Percentiles rank a stretch among this genome's conserved stretches.
These are phyloP conservation scores for Petrocephalus zakoni DNA, from an alignment of 2,113 vertebrate genomes.

Conservation along the genomic window DNA sequence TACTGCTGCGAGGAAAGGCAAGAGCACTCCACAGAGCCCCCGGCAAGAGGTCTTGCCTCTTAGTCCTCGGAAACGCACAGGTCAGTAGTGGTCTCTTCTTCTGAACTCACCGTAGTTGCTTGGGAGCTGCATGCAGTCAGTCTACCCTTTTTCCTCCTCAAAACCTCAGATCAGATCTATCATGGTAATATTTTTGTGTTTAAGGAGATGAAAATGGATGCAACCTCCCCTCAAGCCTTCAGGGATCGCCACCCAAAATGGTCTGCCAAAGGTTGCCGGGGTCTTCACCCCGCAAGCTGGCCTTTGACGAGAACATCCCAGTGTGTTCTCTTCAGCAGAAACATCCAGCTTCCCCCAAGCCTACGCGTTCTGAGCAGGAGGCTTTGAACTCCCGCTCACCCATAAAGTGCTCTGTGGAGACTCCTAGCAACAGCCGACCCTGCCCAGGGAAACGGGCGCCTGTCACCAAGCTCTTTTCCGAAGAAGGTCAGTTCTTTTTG, in stretches of 20 bases:
- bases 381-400: conserved; percentile 35
- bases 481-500: conserved; percentile 62
- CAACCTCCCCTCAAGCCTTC: conserved; percentile 59
- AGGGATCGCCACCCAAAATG: conserved; percentile 78
- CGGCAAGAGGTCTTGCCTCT: conserved; percentile 59
- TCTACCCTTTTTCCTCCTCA: background rate
- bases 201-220: conserved; percentile 83
- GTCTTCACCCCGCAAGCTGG: conserved; percentile 54
- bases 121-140: background rate
- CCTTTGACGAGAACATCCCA: conserved; percentile 66
- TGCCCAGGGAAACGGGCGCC: conserved; percentile 30
- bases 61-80: conserved; percentile 84
- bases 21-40: background rate
- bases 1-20: background rate
- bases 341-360: background rate
- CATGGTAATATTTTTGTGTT: background rate
- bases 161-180: background rate
- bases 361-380: background rate
- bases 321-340: conserved; percentile 11
- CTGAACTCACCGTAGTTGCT: no score
- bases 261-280: conserved; percentile 56
- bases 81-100: conserved; percentile 51
- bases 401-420: conserved; percentile 42
- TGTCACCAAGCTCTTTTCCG: conserved; percentile 53
- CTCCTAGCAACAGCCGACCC: conserved; percentile 22